Percentiles rank a stretch among this genome's conserved stretches.
These are phyloP conservation scores for Euwallacea fornicatus DNA, from an alignment of 1,140 invertebrate genomes.

Conservation along the genomic window DNA sequence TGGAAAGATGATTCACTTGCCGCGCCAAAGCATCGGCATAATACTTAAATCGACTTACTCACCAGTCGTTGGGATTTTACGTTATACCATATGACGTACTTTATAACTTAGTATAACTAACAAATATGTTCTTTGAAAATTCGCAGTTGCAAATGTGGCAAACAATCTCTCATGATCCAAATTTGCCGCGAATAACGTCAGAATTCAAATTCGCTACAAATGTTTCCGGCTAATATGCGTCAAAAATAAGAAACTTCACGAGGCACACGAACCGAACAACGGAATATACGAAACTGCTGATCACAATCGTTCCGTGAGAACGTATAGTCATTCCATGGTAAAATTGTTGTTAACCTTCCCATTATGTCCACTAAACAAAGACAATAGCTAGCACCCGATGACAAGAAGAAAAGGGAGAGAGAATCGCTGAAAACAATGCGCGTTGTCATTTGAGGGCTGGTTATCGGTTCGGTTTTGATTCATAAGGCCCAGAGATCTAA, in stretches of 20 bases:
- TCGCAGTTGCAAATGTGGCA: too few relatives aligned
- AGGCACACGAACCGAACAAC: constrained; percentile 1
- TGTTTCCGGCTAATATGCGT: background rate
- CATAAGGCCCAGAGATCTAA: constrained; percentile 19
- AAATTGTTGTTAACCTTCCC: constrained; percentile 38
- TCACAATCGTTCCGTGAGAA: constrained; percentile 15
- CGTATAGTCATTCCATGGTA: constrained; percentile 32
- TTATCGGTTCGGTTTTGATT: constrained; percentile 24
- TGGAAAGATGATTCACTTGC: constrained; percentile 21
- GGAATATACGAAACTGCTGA: constrained; percentile 7
- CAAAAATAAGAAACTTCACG: background rate
- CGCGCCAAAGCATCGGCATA: constrained; percentile 13
- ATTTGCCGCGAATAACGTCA: too few relatives aligned
- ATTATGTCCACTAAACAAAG: constrained; percentile 31
- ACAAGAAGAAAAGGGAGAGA: constrained; percentile 14
- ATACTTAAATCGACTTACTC: constrained; percentile 24
- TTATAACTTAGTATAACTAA: too few relatives aligned
- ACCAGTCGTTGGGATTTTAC: constrained; percentile 28
- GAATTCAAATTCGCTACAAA: too few relatives aligned
- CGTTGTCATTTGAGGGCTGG: constrained; percentile 26
- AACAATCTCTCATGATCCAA: too few relatives aligned
- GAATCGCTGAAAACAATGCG: constrained; percentile 1
- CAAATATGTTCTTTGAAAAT: too few relatives aligned
- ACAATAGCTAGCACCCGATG: constrained; percentile 14
- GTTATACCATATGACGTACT: constrained; percentile 15